Conservation (phyloP, 1,140 invertebrate species). For the Drosophila bocki region DNA sequence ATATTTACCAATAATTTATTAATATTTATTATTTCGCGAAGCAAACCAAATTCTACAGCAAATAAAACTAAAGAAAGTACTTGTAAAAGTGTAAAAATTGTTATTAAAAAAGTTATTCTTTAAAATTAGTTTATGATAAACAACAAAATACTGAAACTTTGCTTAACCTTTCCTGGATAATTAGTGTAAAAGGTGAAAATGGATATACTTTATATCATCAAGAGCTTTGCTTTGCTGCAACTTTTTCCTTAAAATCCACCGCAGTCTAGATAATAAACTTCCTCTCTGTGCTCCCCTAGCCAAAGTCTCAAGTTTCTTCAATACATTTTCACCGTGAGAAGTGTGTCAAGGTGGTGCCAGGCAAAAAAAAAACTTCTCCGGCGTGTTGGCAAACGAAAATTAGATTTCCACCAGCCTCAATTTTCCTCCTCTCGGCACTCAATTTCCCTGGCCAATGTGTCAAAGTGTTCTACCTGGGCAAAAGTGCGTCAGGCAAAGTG, state of each 20-base stretch:
- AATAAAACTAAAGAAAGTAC: neutral
- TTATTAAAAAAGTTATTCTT: neutral
- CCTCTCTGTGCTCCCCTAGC: neutral
- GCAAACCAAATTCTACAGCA: neutral
- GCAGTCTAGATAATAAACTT: constrained; percentile 14
- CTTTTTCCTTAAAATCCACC: constrained; percentile 5
- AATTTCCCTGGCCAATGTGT: constrained; percentile 36
- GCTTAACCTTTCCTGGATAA: neutral
- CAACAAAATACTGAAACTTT: neutral
- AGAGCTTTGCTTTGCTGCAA: too few species aligned
- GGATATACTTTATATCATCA: neutral
- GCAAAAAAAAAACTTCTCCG: constrained; percentile 5
- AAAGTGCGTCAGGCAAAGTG: constrained; percentile 15
- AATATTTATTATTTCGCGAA: neutral
- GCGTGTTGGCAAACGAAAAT: constrained; percentile 30
- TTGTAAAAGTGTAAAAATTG: neutral
- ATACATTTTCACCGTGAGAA: constrained; percentile 15
- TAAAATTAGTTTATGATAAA: neutral
- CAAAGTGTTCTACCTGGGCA: constrained; percentile 21
- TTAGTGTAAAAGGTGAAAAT: neutral
- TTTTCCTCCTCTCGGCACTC: constrained; percentile 9
- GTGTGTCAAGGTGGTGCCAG: constrained; percentile 36
- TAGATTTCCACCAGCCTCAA: constrained; percentile 28
- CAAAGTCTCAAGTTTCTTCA: constrained; percentile 16
- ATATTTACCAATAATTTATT: neutral